Base-by-base conservation (phyloP, 1,140 invertebrate species). In the Chlorops oryzae region DNA sequence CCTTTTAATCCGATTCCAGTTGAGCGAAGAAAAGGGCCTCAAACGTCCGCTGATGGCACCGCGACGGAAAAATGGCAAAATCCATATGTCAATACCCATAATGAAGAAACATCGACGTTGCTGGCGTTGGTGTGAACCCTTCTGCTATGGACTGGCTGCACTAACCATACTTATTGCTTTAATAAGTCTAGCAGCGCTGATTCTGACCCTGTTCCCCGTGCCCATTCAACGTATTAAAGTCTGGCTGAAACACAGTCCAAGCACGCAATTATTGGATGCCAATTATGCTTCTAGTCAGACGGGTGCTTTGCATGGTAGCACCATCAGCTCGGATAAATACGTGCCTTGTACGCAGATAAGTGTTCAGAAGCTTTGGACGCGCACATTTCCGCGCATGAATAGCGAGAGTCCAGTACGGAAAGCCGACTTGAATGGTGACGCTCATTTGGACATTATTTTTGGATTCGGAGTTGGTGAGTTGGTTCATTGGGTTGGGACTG, bases 31-130 rank as follows among this genome's bases (percentile, higher is more conserved):
- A 56, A 73, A 80, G 42, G 81, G 81, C 4, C 78, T 85, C n/a
- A 87, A 87, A 64, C 76, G 83, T 47, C 85, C 85, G 2, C 58
- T 88, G 7, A 88, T 88, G 85, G 81, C 85, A 6, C 84, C 84
- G 9, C 74, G 84, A 42, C 71, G 55, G 12, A 80, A 78, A 75
- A 76, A 71, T 57, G 68, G 59, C 0, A 73, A 66, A 50, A 53
- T 63, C 7, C 65, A 73, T 53, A 71, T 73, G 47, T 60, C 72
- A 47, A 67, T 59, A 59, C 67, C 67, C 10, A 65, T 77, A 65
- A 70, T 68, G 61, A 75, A 52, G 71, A 72, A 78, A 55, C 74
- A 72, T 57, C 62, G 78, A 10, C 74, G 76, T 32, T 82, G 76
- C 52, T 79, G 70, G 62, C 65, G 74, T 22, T 74, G 81, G 38